Conservation (phyloP, 2,113 vertebrate species). For the Atlantisia rogersi region DNA sequence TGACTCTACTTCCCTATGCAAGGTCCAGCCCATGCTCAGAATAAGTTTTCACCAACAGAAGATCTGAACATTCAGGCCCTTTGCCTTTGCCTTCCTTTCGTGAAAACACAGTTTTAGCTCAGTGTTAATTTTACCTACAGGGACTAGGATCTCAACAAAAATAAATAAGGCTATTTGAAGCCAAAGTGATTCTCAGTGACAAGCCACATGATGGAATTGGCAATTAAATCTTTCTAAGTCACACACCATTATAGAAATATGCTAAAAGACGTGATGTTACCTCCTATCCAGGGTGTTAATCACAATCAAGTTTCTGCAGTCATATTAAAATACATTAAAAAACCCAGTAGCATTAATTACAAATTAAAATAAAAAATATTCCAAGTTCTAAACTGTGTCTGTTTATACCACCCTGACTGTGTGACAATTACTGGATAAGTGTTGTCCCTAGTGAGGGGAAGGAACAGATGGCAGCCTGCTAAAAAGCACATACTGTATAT, state of each 20-base stretch:
- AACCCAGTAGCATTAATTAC: constrained; percentile 4
- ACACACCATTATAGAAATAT: background rate
- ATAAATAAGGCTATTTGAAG: background rate
- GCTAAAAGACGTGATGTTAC: background rate
- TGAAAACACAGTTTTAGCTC: background rate
- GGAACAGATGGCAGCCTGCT: constrained; percentile 71
- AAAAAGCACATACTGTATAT: constrained; percentile 69
- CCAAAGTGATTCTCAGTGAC: background rate
- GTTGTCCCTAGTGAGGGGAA: constrained; percentile 53
- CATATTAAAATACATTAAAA: constrained; percentile 24
- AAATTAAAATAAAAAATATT: constrained; percentile 39
- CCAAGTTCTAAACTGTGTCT: constrained; percentile 5
- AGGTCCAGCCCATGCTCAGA: background rate
- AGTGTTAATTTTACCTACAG: background rate
- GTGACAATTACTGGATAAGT: constrained; percentile 52
- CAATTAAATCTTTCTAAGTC: background rate
- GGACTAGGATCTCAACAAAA: background rate
- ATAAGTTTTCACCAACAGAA: background rate
- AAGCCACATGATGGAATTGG: background rate
- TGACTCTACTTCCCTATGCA: background rate
- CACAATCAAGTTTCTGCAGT: background rate
- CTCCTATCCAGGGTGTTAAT: background rate
- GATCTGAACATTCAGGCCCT: background rate
- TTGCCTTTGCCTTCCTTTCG: background rate
- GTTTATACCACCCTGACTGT: constrained; percentile 53